Evolutionary conservation across 1,140 invertebrate species (phyloP).

Genomic region (Vollenhovia emeryi): DNA sequence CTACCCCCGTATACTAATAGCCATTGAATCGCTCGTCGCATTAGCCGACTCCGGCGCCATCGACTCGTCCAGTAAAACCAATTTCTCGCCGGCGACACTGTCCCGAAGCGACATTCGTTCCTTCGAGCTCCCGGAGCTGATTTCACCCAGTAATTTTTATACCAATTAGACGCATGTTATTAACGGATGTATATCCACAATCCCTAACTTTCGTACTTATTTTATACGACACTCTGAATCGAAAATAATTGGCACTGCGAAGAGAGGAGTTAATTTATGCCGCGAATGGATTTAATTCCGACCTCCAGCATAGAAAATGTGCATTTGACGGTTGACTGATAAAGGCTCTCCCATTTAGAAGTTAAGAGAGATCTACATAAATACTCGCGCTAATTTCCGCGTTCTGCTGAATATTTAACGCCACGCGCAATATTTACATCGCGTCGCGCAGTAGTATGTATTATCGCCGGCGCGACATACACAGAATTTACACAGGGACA

Average conservation of each 20-base stretch:
- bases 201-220: neutral
- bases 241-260: constrained; percentile 3
- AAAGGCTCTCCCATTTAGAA: constrained; percentile 21
- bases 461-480: constrained; percentile 34
- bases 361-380: constrained; percentile 30
- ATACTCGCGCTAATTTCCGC: constrained; percentile 28
- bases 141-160: neutral
- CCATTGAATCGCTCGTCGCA: neutral
- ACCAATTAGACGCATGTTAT: neutral
- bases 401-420: constrained; percentile 44
- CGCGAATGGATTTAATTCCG: neutral
- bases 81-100: neutral
- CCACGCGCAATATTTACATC: constrained; percentile 36
- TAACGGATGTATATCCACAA: neutral
- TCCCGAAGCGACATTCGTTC: neutral
- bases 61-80: neutral
- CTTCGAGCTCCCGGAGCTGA: neutral
- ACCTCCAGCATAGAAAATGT: constrained; percentile 6
- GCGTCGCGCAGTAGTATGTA: constrained; percentile 8
- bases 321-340: constrained; percentile 26
- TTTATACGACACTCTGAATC: neutral
- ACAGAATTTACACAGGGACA: constrained; percentile 28
- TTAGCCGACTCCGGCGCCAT: neutral
- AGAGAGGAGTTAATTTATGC: constrained; percentile 6
- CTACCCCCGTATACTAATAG: neutral